phyloP scores from a whole-genome alignment of 2,797 vertebrate genomes.

The Gambusia yucatana region DNA sequence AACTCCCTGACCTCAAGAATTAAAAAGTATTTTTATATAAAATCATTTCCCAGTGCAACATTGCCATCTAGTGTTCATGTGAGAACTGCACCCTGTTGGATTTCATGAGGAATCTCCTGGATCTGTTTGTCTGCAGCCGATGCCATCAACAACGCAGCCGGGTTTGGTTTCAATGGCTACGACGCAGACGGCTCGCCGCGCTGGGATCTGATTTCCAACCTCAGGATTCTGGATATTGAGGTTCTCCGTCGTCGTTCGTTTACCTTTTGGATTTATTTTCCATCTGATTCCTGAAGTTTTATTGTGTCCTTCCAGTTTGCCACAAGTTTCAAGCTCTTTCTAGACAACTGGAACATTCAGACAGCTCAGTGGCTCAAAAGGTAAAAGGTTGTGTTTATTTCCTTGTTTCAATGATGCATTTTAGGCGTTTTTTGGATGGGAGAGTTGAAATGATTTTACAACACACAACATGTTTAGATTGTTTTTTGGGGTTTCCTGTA shows the following conservation, averaged over 20 bases:
- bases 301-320: slow-evolving; percentile 85
- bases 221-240: slow-evolving; percentile 96
- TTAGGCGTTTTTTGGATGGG: not conserved
- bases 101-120: slow-evolving; percentile 33
- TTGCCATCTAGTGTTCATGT: slow-evolving; percentile 73
- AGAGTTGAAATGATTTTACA: not conserved
- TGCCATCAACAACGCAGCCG: slow-evolving; percentile 97
- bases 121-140: slow-evolving; percentile 83
- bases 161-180: slow-evolving; percentile 97
- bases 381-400: slow-evolving; percentile 54
- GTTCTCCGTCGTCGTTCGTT: slow-evolving; percentile 61
- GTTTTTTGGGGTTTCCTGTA: not conserved
- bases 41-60: slow-evolving; percentile 28
- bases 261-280: not conserved
- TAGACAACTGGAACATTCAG: slow-evolving; percentile 99
- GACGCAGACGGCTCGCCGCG: slow-evolving; percentile 88
- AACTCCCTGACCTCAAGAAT: not conserved
- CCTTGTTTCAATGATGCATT: not conserved
- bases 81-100: slow-evolving; percentile 17
- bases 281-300: slow-evolving; percentile 10
- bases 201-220: slow-evolving; percentile 96
- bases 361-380: slow-evolving; percentile 98
- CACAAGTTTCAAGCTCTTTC: slow-evolving; percentile 98
- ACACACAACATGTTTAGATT: not conserved
- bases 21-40: not conserved